A percentile compares a stretch with the other conserved stretches of the same genome.
Evolutionary conservation across 2,113 vertebrate genomes (phyloP).

Genomic region (Cariama cristata): DNA sequence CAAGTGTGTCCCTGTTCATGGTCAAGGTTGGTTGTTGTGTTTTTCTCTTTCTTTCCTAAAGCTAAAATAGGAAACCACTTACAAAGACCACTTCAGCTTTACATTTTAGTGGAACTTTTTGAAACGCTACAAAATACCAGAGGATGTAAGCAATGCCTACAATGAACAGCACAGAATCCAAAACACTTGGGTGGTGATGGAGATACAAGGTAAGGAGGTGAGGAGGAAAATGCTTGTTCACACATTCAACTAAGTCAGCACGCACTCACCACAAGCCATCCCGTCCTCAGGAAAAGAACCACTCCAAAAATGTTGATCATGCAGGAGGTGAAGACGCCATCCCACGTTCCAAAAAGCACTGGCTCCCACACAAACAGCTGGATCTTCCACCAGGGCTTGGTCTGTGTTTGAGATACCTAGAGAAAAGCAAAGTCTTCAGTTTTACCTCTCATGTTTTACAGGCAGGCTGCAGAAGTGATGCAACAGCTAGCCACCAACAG

Average conservation of each 20-base stretch:
- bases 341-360: slow-evolving; percentile 96
- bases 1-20: not conserved
- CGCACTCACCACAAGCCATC: slow-evolving; percentile 92
- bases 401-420: slow-evolving; percentile 81
- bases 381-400: slow-evolving; percentile 94
- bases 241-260: not conserved
- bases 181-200: not conserved
- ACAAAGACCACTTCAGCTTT: not conserved
- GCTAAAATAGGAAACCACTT: not conserved
- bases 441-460: not conserved
- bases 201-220: not conserved
- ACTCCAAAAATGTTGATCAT: slow-evolving; percentile 99
- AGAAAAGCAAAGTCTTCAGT: not conserved
- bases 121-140: not conserved
- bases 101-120: not conserved
- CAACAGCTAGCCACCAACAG: not conserved
- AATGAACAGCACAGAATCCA: not conserved
- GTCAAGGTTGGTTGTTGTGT: not conserved
- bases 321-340: slow-evolving; percentile 97
- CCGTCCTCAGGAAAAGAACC: slow-evolving; percentile 94
- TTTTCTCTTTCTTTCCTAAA: not conserved
- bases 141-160: not conserved
- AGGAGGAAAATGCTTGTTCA: not conserved
- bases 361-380: slow-evolving; percentile 95
- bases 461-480: not conserved